phyloP scores from a whole-genome alignment of 2,888 invertebrate species.

The Agrotis puta region DNA sequence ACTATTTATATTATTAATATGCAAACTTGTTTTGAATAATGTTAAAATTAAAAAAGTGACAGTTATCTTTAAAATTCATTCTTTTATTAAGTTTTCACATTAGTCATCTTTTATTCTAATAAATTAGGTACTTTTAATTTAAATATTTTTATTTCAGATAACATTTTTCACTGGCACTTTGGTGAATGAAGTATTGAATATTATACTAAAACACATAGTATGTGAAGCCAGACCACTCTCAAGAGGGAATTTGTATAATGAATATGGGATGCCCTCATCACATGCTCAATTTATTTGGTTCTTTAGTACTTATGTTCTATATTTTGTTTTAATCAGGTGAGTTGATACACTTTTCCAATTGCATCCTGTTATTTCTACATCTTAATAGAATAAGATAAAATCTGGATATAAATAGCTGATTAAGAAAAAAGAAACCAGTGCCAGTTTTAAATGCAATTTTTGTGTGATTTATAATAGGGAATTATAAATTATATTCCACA shows the following conservation, averaged over 20 bases:
- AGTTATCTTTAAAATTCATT: background rate
- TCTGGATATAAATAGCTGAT: background rate
- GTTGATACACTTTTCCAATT: conserved; percentile 30
- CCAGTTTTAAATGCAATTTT: no score
- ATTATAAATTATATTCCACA: background rate
- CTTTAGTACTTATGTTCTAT: conserved; percentile 95
- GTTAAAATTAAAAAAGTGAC: conserved; percentile 9
- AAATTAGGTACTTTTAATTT: conserved; percentile 15
- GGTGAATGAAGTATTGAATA: conserved; percentile 95
- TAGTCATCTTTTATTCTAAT: background rate
- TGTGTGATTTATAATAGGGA: no score
- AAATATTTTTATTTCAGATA: conserved; percentile 91
- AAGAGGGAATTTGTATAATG: conserved; percentile 93
- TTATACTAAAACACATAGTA: conserved; percentile 95
- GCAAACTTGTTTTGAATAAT: conserved; percentile 21
- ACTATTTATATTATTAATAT: conserved; percentile 11
- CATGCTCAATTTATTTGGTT: conserved; percentile 98
- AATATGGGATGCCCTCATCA: conserved; percentile 97
- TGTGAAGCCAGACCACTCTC: conserved; percentile 95
- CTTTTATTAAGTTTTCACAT: background rate
- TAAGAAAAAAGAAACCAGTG: no score
- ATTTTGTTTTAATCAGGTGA: conserved; percentile 97
- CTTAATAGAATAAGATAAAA: background rate
- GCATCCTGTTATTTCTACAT: background rate
- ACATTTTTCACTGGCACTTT: conserved; percentile 95